A percentile compares a stretch with the other conserved stretches of the same genome.
Conservation (phyloP, 2,797 vertebrate genomes). For the Semotilus atromaculatus region DNA sequence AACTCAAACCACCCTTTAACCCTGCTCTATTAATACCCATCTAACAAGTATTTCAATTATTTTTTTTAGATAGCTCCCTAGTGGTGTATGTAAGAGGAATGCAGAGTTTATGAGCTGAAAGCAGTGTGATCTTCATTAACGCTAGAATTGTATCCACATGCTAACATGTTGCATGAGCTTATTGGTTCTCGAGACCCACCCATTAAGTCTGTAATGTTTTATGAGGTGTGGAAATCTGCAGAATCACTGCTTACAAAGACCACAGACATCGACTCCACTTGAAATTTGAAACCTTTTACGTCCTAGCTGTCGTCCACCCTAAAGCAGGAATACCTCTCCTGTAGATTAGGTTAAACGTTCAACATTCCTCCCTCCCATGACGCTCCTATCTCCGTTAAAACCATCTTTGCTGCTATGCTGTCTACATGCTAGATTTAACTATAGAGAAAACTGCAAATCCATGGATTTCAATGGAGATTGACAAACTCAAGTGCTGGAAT, state of each 20-base stretch:
- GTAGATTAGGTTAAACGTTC: neutral
- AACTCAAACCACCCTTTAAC: constrained; percentile 9
- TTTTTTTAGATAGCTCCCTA: constrained; percentile 27
- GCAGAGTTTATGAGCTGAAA: constrained; percentile 33
- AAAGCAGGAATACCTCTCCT: neutral
- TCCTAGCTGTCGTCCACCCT: neutral
- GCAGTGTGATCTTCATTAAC: constrained; percentile 48
- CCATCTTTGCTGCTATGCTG: neutral
- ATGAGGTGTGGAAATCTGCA: constrained; percentile 1
- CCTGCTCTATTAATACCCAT: constrained; percentile 43
- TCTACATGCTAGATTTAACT: neutral
- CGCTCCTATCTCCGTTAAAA: neutral
- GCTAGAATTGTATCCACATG: constrained; percentile 20
- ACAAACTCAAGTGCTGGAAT: neutral
- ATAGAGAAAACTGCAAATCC: neutral
- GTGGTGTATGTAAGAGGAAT: constrained; percentile 32
- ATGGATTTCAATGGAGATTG: neutral
- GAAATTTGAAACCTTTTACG: neutral
- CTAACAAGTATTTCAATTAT: constrained; percentile 46
- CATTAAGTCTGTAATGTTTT: constrained; percentile 23
- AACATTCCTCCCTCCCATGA: neutral
- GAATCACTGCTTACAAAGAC: neutral
- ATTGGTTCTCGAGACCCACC: constrained; percentile 31
- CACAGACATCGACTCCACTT: neutral
- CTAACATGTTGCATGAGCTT: constrained; percentile 66